Evolutionary conservation across 2,888 invertebrate genomes (phyloP).

Genomic region (Dyspetes luteomarginatus): DNA sequence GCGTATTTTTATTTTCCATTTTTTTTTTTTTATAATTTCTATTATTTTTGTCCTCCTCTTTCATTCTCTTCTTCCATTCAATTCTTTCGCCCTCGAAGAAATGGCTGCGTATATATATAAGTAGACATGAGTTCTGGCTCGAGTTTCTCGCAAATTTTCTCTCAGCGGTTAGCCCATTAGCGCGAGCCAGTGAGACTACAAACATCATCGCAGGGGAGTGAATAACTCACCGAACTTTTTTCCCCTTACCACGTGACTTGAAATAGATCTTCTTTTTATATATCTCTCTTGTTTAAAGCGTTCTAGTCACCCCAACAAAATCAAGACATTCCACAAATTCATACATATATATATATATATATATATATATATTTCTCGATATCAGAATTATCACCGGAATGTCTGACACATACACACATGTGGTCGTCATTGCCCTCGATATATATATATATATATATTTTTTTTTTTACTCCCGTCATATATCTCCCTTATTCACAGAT

Average conservation of each 20-base stretch:
- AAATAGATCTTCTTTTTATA: slow-evolving; percentile 54
- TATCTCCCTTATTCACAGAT: slow-evolving; percentile 81
- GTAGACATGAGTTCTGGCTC: too few species aligned
- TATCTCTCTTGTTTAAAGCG: background rate
- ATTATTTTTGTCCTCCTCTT: too few species aligned
- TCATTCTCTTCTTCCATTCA: too few species aligned
- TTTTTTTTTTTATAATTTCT: slow-evolving; percentile 19
- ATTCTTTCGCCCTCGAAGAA: slow-evolving; percentile 51
- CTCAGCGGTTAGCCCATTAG: slow-evolving; percentile 58
- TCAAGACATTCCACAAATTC: background rate
- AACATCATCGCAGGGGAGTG: background rate
- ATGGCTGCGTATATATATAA: slow-evolving; percentile 53
- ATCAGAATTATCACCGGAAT: slow-evolving; percentile 49
- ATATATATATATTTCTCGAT: background rate
- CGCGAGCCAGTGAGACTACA: slow-evolving; percentile 26
- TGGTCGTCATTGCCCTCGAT: slow-evolving; percentile 12
- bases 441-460: slow-evolving; percentile 1
- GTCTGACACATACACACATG: slow-evolving; percentile 6
- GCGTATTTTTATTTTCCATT: background rate
- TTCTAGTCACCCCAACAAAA: slow-evolving; percentile 3
- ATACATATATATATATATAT: background rate
- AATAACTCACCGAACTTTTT: slow-evolving; percentile 28
- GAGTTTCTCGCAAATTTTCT: slow-evolving; percentile 35
- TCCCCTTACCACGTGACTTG: slow-evolving; percentile 8
- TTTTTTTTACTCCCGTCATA: background rate